A percentile compares a stretch with the other conserved stretches of the same genome.
phyloP scores from a whole-genome alignment of 2,113 vertebrate species.

The Saguinus imperator region DNA sequence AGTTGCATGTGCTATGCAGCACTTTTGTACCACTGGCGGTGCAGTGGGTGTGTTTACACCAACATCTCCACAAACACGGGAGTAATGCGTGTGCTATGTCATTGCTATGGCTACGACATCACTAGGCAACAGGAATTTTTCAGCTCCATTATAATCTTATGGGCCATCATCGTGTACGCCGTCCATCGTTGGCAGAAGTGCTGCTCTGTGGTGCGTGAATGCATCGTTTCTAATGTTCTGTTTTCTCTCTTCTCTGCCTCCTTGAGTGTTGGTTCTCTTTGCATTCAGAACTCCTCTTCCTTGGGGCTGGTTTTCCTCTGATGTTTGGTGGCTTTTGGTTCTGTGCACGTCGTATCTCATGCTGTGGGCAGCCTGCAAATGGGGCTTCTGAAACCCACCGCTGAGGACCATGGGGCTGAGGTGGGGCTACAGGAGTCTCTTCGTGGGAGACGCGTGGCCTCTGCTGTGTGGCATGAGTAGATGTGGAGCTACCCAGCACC shows the following conservation, averaged over 20 bases:
- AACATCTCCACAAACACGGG: background rate
- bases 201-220: background rate
- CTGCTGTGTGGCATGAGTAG: background rate
- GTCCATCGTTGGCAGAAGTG: background rate
- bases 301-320: background rate
- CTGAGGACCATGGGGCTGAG: too few relatives aligned
- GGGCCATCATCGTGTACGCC: too few relatives aligned
- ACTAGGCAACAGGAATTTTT: background rate
- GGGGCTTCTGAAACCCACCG: background rate
- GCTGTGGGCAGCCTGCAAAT: background rate
- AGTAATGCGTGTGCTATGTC: background rate
- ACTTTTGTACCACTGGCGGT: background rate
- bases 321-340: background rate
- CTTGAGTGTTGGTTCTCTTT: background rate
- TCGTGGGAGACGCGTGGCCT: background rate
- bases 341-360: background rate
- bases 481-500: background rate
- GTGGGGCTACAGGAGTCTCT: background rate
- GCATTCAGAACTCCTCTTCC: background rate
- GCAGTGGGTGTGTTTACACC: background rate
- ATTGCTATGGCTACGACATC: background rate
- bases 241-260: background rate
- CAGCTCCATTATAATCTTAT: background rate
- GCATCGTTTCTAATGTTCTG: background rate
- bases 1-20: background rate